These are phyloP conservation scores for Smutsia temminckii DNA, from an alignment of 2,797 vertebrate genomes.

Conservation along the genomic window DNA sequence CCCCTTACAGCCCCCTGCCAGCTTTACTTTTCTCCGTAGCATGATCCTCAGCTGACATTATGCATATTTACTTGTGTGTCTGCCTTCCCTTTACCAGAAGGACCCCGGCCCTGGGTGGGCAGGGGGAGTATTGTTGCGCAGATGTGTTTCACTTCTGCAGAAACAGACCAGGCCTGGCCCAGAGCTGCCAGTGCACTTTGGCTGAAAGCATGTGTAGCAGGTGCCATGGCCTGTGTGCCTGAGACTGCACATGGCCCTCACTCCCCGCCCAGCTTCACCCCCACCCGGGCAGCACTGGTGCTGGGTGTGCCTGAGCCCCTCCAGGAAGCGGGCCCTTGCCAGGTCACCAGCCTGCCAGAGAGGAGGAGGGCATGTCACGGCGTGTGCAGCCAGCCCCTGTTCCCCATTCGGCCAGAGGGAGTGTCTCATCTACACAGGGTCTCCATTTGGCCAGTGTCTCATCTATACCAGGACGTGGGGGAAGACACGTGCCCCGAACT, in stretches of 20 bases:
- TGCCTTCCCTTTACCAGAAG: not conserved
- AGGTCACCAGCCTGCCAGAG: not conserved
- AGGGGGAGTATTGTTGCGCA: no score
- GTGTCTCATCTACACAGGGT: not conserved
- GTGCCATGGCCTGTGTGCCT: not conserved
- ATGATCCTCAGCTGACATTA: not conserved
- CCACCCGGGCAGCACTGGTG: not conserved
- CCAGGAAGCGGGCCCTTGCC: not conserved
- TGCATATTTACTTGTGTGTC: not conserved
- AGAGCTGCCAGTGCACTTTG: not conserved
- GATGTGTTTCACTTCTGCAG: not conserved
- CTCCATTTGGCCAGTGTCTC: not conserved
- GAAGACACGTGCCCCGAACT: rapidly evolving
- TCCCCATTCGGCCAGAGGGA: rapidly evolving
- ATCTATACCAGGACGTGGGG: rapidly evolving
- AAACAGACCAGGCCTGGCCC: not conserved
- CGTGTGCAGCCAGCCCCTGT: not conserved
- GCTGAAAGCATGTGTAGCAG: not conserved
- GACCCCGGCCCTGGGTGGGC: not conserved
- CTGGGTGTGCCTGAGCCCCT: not conserved
- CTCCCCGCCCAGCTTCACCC: rapidly evolving
- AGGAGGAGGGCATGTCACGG: rapidly evolving
- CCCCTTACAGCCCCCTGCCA: not conserved
- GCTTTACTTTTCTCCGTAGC: not conserved
- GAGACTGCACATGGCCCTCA: not conserved